Conservation (phyloP, 2,797 vertebrate genomes). For the Vireo griseus region DNA sequence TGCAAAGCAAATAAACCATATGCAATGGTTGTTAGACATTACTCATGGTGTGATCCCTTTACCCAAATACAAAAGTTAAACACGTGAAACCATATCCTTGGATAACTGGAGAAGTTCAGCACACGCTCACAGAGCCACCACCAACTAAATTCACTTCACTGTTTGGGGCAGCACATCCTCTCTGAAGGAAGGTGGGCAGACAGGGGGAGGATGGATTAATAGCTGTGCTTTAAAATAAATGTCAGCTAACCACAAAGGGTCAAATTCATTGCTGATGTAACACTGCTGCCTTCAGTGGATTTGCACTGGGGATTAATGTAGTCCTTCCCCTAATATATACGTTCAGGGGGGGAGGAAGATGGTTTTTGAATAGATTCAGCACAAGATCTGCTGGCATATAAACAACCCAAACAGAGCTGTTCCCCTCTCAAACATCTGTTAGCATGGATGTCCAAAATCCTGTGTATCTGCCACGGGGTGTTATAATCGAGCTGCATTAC, state of each 20-base stretch:
- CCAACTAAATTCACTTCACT: background rate
- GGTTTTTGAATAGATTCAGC: slow-evolving; percentile 40
- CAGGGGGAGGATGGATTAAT: background rate
- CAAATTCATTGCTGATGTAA: background rate
- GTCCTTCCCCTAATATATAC: background rate
- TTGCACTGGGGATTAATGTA: slow-evolving; percentile 3
- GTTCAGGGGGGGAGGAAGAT: background rate
- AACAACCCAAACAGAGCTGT: slow-evolving; percentile 73
- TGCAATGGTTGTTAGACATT: slow-evolving; percentile 34
- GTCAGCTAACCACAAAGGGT: background rate
- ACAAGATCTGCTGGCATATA: slow-evolving; percentile 61
- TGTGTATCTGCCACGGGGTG: slow-evolving; percentile 39
- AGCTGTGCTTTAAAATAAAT: background rate
- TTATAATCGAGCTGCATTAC: slow-evolving; percentile 16
- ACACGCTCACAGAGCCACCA: background rate
- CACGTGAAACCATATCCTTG: slow-evolving; percentile 42
- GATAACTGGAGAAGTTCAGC: slow-evolving; percentile 22
- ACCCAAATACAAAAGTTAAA: slow-evolving; percentile 61
- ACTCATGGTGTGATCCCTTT: slow-evolving; percentile 62
- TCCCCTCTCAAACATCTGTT: slow-evolving; percentile 70
- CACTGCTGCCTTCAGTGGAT: background rate
- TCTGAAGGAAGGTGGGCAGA: background rate
- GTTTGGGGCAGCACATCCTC: background rate
- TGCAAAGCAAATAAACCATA: slow-evolving; percentile 62
- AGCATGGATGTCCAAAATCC: slow-evolving; percentile 21